Base-by-base conservation (phyloP, 2,113 vertebrate species). In the Gadus chalcogrammus region DNA sequence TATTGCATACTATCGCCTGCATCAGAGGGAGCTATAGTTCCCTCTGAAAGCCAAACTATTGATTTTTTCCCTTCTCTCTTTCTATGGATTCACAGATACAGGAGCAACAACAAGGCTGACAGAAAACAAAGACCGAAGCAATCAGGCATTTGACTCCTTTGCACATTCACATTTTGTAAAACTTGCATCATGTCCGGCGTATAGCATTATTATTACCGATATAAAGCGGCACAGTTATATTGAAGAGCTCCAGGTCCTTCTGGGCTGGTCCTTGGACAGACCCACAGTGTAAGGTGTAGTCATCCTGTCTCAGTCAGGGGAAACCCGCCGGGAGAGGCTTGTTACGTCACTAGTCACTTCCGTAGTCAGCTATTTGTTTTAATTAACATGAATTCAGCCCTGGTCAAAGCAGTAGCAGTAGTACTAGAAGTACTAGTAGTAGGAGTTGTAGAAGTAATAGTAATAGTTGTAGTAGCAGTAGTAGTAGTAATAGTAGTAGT, bases 131-230 rank as follows among this genome's bases (percentile, higher is more conserved):
- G 16, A 16, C 55, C 15, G 3, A n/a, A n/a, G 55, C 68, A 61
- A 65, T 71, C 70, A 77, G 85, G 73, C 78, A 73, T 65, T 71
- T 42, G 15, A 69, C 67, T 67, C 68, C 78, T 48, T 48, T 71
- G 61, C 69, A 89, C 81, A 87, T 85, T 85, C 68, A 87, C 84
- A 69, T 72, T 76, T 72, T 76, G 78, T 81, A 79, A 79, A 84
- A 77, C 42, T 48, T 48, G 42, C 42, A 48, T 67, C 63, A 64
- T 66, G 55, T 79, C 79, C 15, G 52, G 69, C 70, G 63, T 48
- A 73, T 60, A 73, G 81, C 72, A 64, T 58, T 58, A 48, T 48
- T 48, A 48, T 12, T 1, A 48, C 42, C 42, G 11, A 48, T 58
- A 85, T 63, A 66, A 70, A 75, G 72, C 67, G 68, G 73, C 67